Evolutionary conservation across 2,797 vertebrate species (phyloP).

Genomic region (Crypturellus tataupa): DNA sequence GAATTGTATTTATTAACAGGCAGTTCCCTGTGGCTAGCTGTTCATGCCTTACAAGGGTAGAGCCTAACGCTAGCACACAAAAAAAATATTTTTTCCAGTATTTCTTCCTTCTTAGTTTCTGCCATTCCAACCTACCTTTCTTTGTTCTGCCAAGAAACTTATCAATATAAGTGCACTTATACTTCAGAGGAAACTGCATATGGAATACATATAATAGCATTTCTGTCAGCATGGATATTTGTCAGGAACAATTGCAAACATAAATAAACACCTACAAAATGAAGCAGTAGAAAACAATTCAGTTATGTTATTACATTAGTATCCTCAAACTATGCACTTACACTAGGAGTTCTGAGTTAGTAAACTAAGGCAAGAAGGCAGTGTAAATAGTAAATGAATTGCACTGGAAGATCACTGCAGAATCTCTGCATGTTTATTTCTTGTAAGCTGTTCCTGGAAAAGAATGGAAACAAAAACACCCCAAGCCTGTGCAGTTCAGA

Average conservation of each 20-base stretch:
- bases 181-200: not conserved
- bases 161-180: not conserved
- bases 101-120: not conserved
- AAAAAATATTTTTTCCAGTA: not conserved
- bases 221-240: not conserved
- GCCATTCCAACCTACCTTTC: not conserved
- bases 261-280: not conserved
- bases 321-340: not conserved
- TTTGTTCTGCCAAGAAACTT: not conserved
- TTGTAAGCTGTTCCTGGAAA: slow-evolving; percentile 32
- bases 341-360: not conserved
- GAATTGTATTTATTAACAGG: not conserved
- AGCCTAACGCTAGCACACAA: not conserved
- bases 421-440: not conserved
- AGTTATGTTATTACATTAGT: not conserved
- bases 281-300: not conserved
- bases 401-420: not conserved
- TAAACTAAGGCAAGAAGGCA: slow-evolving; percentile 30
- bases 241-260: not conserved
- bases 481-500: not conserved
- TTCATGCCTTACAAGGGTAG: not conserved
- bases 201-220: not conserved
- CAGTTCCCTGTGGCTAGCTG: not conserved
- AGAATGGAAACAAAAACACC: not conserved
- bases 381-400: not conserved